phyloP scores from a whole-genome alignment of 2,113 vertebrate species.

The Anser cygnoides region DNA sequence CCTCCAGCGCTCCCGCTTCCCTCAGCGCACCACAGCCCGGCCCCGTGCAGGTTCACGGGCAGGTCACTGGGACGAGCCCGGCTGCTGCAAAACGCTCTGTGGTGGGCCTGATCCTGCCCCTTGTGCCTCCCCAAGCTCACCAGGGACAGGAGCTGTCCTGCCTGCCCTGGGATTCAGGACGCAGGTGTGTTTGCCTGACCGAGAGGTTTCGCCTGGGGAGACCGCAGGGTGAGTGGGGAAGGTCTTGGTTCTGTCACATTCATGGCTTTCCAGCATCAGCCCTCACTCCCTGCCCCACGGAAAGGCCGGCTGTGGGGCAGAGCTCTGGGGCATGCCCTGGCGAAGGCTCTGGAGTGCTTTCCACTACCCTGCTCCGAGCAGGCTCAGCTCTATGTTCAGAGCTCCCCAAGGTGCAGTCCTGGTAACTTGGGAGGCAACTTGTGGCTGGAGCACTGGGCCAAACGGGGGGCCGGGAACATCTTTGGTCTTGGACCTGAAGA shows the following conservation, averaged over 20 bases:
- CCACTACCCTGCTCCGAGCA: background rate
- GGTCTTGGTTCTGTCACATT: rapidly evolving
- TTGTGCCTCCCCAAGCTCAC: rapidly evolving
- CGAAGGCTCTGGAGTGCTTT: background rate
- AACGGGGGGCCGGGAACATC: rapidly evolving
- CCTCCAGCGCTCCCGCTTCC: background rate
- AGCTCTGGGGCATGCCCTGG: background rate
- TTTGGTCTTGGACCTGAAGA: rapidly evolving
- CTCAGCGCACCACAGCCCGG: too few species aligned
- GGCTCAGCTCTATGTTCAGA: background rate
- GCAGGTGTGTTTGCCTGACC: background rate
- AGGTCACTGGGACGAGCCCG: background rate
- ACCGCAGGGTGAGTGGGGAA: rapidly evolving
- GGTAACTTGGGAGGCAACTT: rapidly evolving
- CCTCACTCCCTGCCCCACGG: background rate
- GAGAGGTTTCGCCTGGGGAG: background rate
- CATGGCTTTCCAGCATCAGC: too few species aligned
- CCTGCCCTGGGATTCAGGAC: rapidly evolving
- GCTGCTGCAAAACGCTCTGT: background rate
- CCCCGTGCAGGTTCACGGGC: background rate
- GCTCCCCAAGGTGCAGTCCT: background rate
- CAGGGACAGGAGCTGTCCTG: rapidly evolving
- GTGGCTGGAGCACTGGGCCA: background rate
- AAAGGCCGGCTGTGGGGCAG: background rate
- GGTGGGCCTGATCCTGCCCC: rapidly evolving